Evolutionary conservation across 2,113 vertebrate genomes (phyloP).

Genomic region (Ranitomeya variabilis): DNA sequence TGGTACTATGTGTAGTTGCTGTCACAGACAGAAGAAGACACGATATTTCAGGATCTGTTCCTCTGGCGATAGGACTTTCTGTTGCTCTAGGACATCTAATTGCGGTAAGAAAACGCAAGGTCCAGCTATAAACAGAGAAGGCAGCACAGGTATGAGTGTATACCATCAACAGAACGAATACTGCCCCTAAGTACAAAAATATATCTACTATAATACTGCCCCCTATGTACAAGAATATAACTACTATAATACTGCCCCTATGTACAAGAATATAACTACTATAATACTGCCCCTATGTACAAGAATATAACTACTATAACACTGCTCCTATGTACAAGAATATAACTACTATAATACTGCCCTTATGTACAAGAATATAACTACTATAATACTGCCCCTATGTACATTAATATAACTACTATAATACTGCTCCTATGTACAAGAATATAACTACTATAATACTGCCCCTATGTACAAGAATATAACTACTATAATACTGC

Average conservation of each 20-base stretch:
- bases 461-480: neutral
- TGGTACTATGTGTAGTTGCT: slow-evolving; percentile 94
- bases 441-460: slow-evolving; percentile 1
- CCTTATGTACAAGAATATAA: neutral
- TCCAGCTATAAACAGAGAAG: no score
- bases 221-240: no score
- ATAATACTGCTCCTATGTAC: neutral
- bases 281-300: neutral
- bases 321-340: neutral
- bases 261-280: neutral
- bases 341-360: neutral
- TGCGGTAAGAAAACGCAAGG: slow-evolving; percentile 77
- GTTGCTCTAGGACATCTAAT: slow-evolving; percentile 92
- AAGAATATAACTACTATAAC: no score
- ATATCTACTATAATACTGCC: no score
- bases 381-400: neutral
- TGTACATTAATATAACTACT: no score
- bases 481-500: no score
- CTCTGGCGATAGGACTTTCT: slow-evolving; percentile 91
- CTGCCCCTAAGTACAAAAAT: neutral
- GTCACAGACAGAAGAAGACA: slow-evolving; percentile 89
- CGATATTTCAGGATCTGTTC: slow-evolving; percentile 86
- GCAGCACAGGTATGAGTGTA: no score
- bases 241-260: neutral
- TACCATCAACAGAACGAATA: neutral